Conservation (phyloP, 2,113 vertebrate species). For the Diadophis punctatus region DNA sequence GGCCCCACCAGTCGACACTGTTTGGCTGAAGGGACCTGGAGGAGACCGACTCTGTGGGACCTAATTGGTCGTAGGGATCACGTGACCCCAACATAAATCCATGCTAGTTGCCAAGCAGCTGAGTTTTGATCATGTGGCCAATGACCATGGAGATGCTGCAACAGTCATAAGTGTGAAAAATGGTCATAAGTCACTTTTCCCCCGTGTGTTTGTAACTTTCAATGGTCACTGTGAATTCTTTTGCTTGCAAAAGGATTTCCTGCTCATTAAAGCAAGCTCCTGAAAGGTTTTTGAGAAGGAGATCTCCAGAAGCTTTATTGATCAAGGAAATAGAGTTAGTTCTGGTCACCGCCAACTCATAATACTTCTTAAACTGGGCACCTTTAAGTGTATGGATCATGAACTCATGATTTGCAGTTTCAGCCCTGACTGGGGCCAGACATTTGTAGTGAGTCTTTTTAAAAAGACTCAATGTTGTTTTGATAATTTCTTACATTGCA, state of each 20-base stretch:
- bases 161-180: too few relatives aligned
- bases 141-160: too few relatives aligned
- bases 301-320: not conserved
- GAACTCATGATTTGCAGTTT: not conserved
- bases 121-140: too few relatives aligned
- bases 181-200: too few relatives aligned
- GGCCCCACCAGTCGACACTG: too few relatives aligned
- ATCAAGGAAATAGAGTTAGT: not conserved
- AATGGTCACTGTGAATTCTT: not conserved
- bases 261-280: not conserved
- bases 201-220: too few relatives aligned
- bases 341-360: not conserved
- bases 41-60: too few relatives aligned
- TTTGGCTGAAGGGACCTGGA: too few relatives aligned
- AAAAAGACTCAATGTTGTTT: constrained; percentile 12
- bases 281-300: not conserved
- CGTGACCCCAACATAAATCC: too few relatives aligned
- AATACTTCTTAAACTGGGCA: not conserved
- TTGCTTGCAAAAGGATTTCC: constrained; percentile 12
- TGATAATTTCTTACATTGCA: constrained; percentile 22
- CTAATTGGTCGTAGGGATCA: too few relatives aligned
- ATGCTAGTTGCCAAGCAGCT: too few relatives aligned
- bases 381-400: not conserved
- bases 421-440: constrained; percentile 19
- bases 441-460: constrained; percentile 32